Conservation (phyloP, 2,113 vertebrate genomes). For the Engraulis encrasicolus region DNA sequence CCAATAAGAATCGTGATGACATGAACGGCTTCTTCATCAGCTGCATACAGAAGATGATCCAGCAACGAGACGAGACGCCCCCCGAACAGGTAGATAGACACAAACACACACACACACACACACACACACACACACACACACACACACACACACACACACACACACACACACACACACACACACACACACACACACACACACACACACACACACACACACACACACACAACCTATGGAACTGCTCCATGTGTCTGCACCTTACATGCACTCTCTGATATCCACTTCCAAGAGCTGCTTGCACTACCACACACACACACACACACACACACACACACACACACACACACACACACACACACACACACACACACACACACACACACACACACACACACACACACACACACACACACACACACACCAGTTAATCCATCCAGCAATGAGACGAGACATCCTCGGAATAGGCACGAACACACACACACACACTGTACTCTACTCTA, state of each 20-base stretch:
- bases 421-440: too few relatives aligned
- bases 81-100: slow-evolving; percentile 83
- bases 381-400: too few relatives aligned
- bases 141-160: background rate
- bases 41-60: slow-evolving; percentile 82
- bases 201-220: background rate
- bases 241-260: background rate
- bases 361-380: too few relatives aligned
- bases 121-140: background rate
- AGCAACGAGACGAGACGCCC: slow-evolving; percentile 83
- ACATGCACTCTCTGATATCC: too few relatives aligned
- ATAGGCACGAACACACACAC: too few relatives aligned
- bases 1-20: slow-evolving; percentile 81
- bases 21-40: slow-evolving; percentile 86
- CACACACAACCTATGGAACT: background rate
- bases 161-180: background rate
- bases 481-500: too few relatives aligned
- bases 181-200: background rate
- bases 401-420: too few relatives aligned
- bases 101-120: background rate
- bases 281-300: too few relatives aligned
- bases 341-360: too few relatives aligned
- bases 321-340: too few relatives aligned
- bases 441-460: too few relatives aligned
- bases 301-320: too few relatives aligned